These are phyloP conservation scores for Aulostomus chinensis DNA, from an alignment of 2,797 vertebrate genomes.

Conservation along the genomic window DNA sequence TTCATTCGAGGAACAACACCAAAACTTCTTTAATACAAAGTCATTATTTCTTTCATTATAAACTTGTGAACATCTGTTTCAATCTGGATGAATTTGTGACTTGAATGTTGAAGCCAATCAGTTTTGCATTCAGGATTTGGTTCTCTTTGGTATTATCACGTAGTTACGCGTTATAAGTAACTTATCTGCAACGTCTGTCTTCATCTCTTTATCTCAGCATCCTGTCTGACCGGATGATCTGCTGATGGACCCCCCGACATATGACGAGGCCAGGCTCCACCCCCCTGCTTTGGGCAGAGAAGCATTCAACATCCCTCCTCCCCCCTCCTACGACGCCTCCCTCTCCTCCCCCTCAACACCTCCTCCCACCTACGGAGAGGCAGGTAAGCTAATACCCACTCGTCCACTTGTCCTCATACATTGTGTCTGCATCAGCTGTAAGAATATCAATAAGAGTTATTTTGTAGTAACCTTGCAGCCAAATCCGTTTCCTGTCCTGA, in stretches of 20 bases:
- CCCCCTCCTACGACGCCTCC: constrained; percentile 36
- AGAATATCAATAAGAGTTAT: neutral
- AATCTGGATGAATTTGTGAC: too few relatives aligned
- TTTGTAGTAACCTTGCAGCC: constrained; percentile 16
- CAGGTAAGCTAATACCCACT: constrained; percentile 34
- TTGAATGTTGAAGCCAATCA: too few relatives aligned
- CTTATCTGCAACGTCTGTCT: neutral
- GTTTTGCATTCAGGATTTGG: too few relatives aligned
- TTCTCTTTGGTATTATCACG: too few relatives aligned
- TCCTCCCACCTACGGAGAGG: constrained; percentile 67
- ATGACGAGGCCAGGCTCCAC: constrained; percentile 49
- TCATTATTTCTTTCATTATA: too few relatives aligned
- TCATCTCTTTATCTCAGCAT: constrained; percentile 6
- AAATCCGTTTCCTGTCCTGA: constrained; percentile 60
- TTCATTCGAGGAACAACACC: too few relatives aligned
- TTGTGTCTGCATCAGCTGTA: neutral
- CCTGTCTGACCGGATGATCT: constrained; percentile 23
- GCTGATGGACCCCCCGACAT: constrained; percentile 70
- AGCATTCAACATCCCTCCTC: neutral
- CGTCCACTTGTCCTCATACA: neutral
- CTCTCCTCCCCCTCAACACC: constrained; percentile 40
- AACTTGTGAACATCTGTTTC: too few relatives aligned
- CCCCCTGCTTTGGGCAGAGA: neutral
- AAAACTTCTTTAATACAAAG: too few relatives aligned
- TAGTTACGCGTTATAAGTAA: too few relatives aligned